Conservation (phyloP, 2,888 invertebrate species). For the Griposia aprilina region DNA sequence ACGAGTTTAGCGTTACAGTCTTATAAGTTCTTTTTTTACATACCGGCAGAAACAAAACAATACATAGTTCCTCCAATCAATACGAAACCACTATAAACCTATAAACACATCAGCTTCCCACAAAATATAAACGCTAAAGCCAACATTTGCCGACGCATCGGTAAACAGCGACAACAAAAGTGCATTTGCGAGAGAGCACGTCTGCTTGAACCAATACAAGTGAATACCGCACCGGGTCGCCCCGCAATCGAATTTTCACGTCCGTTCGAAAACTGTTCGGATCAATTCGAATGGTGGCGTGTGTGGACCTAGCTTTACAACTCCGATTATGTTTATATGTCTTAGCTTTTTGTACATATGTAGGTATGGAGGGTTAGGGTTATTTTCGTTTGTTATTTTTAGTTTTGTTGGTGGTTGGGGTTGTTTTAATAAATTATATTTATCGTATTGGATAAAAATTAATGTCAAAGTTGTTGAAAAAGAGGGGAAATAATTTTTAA, state of each 20-base stretch:
- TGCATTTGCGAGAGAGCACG: conserved; percentile 73
- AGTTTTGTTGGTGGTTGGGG: conserved; percentile 1
- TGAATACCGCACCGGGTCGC: conserved; percentile 65
- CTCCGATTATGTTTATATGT: conserved; percentile 36
- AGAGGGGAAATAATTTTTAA: too few relatives aligned
- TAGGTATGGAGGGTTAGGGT: not conserved
- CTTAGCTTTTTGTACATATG: conserved; percentile 29
- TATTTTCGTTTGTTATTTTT: conserved; percentile 31
- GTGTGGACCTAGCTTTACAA: conserved; percentile 48
- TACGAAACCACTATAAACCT: conserved; percentile 45
- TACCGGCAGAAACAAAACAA: conserved; percentile 20
- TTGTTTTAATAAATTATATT: conserved; percentile 5
- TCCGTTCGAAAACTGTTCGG: conserved; percentile 71
- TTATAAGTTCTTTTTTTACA: not conserved
- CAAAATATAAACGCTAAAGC: conserved; percentile 65
- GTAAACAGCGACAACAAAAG: conserved; percentile 75
- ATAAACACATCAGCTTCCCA: conserved; percentile 64
- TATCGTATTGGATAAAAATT: not conserved
- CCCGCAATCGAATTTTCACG: conserved; percentile 76
- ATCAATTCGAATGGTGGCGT: conserved; percentile 55
- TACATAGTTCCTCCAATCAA: conserved; percentile 41
- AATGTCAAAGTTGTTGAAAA: not conserved
- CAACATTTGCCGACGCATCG: conserved; percentile 67
- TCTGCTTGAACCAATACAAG: conserved; percentile 68
- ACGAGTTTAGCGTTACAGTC: not conserved